phyloP scores from a whole-genome alignment of 1,140 invertebrate species.

The Nasonia longicornis region DNA sequence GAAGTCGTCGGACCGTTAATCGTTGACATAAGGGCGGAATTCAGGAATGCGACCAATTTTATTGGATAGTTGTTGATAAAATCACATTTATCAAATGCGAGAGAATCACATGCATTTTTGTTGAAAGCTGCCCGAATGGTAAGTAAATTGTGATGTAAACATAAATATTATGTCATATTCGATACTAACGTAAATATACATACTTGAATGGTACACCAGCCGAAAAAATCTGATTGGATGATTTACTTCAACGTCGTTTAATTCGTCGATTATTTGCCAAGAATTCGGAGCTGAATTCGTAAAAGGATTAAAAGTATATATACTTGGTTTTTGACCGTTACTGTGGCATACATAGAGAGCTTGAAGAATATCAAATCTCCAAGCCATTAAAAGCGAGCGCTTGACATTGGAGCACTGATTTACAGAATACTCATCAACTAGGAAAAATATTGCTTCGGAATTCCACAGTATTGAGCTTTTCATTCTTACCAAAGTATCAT shows the following conservation, averaged over 20 bases:
- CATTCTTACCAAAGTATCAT: not conserved
- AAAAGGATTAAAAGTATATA: constrained; percentile 17
- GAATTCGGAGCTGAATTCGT: not conserved
- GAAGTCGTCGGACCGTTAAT: too few relatives aligned
- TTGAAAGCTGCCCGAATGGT: too few relatives aligned
- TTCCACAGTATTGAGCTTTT: too few relatives aligned
- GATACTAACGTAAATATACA: not conserved
- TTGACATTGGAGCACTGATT: too few relatives aligned
- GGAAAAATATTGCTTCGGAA: too few relatives aligned
- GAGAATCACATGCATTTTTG: not conserved
- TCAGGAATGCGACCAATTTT: not conserved
- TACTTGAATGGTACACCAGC: not conserved
- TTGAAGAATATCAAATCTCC: too few relatives aligned
- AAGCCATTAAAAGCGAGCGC: too few relatives aligned
- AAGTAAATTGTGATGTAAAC: too few relatives aligned
- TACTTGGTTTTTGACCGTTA: not conserved
- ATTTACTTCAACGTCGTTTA: not conserved
- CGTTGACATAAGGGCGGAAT: too few relatives aligned
- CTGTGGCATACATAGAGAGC: too few relatives aligned
- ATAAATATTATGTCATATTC: too few relatives aligned
- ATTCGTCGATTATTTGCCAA: not conserved
- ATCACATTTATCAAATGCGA: not conserved
- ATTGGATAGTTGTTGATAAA: not conserved
- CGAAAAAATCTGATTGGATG: not conserved
- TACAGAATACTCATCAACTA: not conserved